Evolutionary conservation across 2,888 invertebrate genomes (phyloP), one percentile per base, ranked within the genome.

Genomic region (Formica aserva): DNA sequence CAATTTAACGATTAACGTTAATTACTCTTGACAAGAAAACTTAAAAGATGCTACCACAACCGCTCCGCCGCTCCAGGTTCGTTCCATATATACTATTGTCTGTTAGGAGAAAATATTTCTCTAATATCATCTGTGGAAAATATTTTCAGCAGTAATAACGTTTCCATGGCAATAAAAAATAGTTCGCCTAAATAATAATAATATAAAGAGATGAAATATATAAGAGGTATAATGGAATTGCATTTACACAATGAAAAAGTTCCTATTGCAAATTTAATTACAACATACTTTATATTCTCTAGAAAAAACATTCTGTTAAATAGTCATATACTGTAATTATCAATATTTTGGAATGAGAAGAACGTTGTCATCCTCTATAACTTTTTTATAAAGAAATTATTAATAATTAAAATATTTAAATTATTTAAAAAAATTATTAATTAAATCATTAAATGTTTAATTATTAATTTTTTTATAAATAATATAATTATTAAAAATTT

Each of bases 121-220:
- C 41, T 45, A 13, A 45, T 13, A 45, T 45, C 41, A 45, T 45
- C 3, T 45, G 41, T 45, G 13, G 67, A 83, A 83, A 74, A 86
- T 90, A 85, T 87, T 86, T 86, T 90, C 84, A 87, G 90, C 90
- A 90, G 90, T 90, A 90, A 90, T 90, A 88, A 90, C 83, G 88
- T 90, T 90, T 87, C 90, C 90, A 90, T 90, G 90, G 90, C 87
- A 90, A 87, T 88, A 82, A 80, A 77, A 82, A 82, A 84, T 86
- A 87, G 84, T 63, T 76, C 48, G 85, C 83, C 83, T 89, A 84
- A 85, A 72, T 74, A 82, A 86, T 86, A 86, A 77, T 67, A n/a
- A 57, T 48, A 52, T 52, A 52, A 52, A 84, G 78, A 67, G 48
- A 83, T 60, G 71, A 52, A 86, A 83, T 89, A 83, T 57, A 80